Percentiles rank a stretch among this genome's conserved stretches.
Conservation (phyloP, 2,888 invertebrate species). For the Ormyrus labotus region DNA sequence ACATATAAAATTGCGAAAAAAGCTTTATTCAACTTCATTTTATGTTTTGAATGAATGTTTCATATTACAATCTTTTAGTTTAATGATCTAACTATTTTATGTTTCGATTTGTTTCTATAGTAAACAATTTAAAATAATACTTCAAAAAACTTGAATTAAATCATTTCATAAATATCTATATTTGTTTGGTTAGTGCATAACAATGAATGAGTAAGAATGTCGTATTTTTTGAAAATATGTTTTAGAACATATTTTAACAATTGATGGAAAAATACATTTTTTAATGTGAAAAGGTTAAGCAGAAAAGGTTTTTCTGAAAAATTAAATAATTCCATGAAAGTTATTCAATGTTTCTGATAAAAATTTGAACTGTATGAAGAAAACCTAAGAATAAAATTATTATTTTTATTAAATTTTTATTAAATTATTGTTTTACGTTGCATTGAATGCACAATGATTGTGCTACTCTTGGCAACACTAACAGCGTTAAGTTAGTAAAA, state of each 20-base stretch:
- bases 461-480: not conserved
- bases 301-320: too few relatives aligned
- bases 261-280: constrained; percentile 4
- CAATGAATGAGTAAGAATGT: constrained; percentile 3
- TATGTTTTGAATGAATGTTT: not conserved
- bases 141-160: not conserved
- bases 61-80: not conserved
- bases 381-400: constrained; percentile 15
- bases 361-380: constrained; percentile 4
- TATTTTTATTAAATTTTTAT: constrained; percentile 20
- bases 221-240: constrained; percentile 3
- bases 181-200: constrained; percentile 7
- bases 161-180: constrained; percentile 20
- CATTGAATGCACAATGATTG: not conserved
- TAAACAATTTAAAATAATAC: not conserved
- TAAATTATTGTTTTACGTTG: too few relatives aligned
- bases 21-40: not conserved
- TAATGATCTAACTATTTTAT: not conserved
- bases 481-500: constrained; percentile 13
- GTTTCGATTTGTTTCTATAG: not conserved
- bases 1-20: not conserved
- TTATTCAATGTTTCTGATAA: not conserved
- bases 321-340: not conserved
- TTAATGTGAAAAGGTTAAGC: not conserved
- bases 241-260: constrained; percentile 20